A percentile compares a stretch with the other conserved stretches of the same genome.
Evolutionary conservation across 2,888 invertebrate genomes (phyloP).

Genomic region (Zygogramma bicolorata): DNA sequence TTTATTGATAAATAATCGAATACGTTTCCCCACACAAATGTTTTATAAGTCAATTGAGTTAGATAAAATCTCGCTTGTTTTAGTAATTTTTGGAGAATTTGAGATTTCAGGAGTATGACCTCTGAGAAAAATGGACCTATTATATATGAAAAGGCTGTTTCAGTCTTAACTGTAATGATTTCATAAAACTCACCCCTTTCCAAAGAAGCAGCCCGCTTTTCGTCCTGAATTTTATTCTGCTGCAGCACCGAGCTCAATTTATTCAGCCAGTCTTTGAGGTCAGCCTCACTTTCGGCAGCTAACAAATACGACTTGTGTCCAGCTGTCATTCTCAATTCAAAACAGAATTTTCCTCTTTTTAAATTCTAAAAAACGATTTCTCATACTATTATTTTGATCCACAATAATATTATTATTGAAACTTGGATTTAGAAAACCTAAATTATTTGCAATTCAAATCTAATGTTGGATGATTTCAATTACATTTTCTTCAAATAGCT

Average conservation of each 20-base stretch:
- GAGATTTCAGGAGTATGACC: no score
- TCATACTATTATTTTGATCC: not conserved
- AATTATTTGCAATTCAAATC: no score
- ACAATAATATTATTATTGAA: not conserved
- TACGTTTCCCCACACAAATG: no score
- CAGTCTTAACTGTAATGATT: no score
- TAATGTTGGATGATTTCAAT: no score
- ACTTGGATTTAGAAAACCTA: not conserved
- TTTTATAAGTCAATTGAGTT: no score
- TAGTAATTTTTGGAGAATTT: no score
- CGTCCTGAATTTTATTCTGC: slow-evolving; percentile 84
- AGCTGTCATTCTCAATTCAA: slow-evolving; percentile 88
- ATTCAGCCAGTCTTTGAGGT: slow-evolving; percentile 85
- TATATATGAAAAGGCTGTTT: no score
- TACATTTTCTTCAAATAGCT: no score
- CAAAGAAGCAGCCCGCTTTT: slow-evolving; percentile 77
- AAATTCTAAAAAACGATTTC: slow-evolving; percentile 73
- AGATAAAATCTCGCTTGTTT: no score
- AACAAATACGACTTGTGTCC: slow-evolving; percentile 89
- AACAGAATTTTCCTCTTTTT: slow-evolving; percentile 87
- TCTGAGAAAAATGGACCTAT: no score
- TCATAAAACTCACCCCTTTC: slow-evolving; percentile 68
- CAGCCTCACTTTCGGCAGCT: slow-evolving; percentile 88
- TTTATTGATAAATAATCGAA: no score
- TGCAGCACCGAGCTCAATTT: slow-evolving; percentile 87